These are phyloP conservation scores for Stictonetta naevosa DNA, from an alignment of 2,113 vertebrate species.

Conservation along the genomic window DNA sequence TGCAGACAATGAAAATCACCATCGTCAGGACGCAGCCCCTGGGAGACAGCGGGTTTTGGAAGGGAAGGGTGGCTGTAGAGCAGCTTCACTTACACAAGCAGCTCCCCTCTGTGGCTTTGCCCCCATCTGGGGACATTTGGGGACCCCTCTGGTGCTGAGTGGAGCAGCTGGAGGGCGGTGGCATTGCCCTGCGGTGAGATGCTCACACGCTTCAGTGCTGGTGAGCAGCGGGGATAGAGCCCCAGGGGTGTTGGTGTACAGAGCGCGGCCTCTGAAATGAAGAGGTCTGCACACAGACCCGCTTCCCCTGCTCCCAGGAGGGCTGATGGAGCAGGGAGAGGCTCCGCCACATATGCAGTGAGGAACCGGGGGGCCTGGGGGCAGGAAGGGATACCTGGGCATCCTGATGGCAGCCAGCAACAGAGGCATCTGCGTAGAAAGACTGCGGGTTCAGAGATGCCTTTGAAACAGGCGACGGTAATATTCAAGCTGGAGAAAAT, in stretches of 20 bases:
- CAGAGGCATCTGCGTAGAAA: constrained; percentile 53
- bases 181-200: neutral
- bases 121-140: neutral
- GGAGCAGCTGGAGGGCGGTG: neutral
- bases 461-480: constrained; percentile 68
- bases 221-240: neutral
- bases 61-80: neutral
- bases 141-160: neutral
- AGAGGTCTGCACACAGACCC: constrained; percentile 72
- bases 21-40: neutral
- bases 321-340: constrained; percentile 75
- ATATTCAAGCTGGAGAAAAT: constrained; percentile 41
- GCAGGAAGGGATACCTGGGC: neutral
- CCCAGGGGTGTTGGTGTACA: neutral
- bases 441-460: constrained; percentile 64
- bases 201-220: constrained; percentile 28
- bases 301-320: constrained; percentile 72
- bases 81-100: neutral
- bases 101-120: neutral
- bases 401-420: constrained; percentile 55
- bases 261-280: constrained; percentile 76
- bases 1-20: neutral
- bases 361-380: neutral
- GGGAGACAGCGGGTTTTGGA: neutral
- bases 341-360: neutral